Evolutionary conservation across 2,797 vertebrate species (phyloP), one percentile per base, ranked within the genome.

Genomic region (Chelidonichthys spinosus): DNA sequence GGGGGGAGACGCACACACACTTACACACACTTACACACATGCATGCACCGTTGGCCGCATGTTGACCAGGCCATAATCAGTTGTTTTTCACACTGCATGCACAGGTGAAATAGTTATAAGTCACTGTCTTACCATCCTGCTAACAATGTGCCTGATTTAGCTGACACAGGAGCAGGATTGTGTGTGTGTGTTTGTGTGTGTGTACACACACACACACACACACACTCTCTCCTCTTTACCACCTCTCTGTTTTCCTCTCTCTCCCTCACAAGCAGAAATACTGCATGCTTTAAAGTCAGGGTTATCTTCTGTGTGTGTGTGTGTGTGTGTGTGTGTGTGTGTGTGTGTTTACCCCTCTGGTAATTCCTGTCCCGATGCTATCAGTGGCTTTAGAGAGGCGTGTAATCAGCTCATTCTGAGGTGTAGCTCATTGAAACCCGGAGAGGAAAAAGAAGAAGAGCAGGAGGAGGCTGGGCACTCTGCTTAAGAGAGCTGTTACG

Each of bases 331-430:
- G 73, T 67, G 65, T 5, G 72, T 18, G 66, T 44, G 75, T 78
- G 84, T 86, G 87, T 90, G 86, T 93, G 92, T 93, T 92, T 93
- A 91, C 90, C 90, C 92, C 91, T 90, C 90, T 88, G 92, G 92
- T 92, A 87, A 89, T 93, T 91, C 90, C 89, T 90, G 90, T 92
- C 87, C 90, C 79, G 92, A 92, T 93, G 86, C 80, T 92, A 93
- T 93, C 92, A 61, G 88, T 89, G 81, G 87, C 90, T 93, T 90
- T 90, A 87, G 89, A 92, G 89, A 91, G 87, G 82, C 89, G 67
- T 90, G 87, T 93, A 90, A 92, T 93, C 88, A 90, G 90, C 90
- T 91, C 91, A 89, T 92, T 92, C 83, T 81, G 90, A 92, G 91
- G 92, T 92, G 90, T 89, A 89, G 86, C 89, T 93, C 91, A 90